Evolutionary conservation across 2,888 invertebrate genomes (phyloP).

Genomic region (Leptura quadrifasciata): DNA sequence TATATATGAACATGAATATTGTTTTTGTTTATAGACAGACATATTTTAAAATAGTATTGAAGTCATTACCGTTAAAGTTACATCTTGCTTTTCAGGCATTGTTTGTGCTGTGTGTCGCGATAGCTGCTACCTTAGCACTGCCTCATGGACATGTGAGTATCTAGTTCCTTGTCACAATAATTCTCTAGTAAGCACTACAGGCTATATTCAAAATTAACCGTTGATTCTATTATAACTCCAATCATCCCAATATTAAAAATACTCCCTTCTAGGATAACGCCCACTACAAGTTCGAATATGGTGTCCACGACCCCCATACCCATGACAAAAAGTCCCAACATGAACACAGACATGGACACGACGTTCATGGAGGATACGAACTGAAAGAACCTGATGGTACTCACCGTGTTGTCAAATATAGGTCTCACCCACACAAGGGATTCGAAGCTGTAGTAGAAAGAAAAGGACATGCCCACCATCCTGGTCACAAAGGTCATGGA

Average conservation of each 20-base stretch:
- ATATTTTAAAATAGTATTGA: background rate
- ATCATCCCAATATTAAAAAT: too few relatives aligned
- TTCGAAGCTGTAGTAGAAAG: slow-evolving; percentile 64
- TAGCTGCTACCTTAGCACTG: slow-evolving; percentile 1
- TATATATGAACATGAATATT: too few relatives aligned
- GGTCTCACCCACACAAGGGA: slow-evolving; percentile 59
- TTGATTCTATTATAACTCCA: too few relatives aligned
- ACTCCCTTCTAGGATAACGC: slow-evolving; percentile 54
- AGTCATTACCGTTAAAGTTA: background rate
- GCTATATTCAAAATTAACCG: too few relatives aligned
- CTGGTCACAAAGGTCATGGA: slow-evolving; percentile 58
- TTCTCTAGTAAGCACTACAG: too few relatives aligned
- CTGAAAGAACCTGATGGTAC: slow-evolving; percentile 70
- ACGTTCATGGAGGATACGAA: slow-evolving; percentile 69
- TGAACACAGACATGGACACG: slow-evolving; percentile 69
- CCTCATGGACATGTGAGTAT: slow-evolving; percentile 21
- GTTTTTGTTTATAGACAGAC: too few relatives aligned
- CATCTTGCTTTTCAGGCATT: slow-evolving; percentile 13
- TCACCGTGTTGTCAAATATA: slow-evolving; percentile 69
- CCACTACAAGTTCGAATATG: slow-evolving; percentile 69
- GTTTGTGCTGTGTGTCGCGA: background rate
- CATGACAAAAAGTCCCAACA: slow-evolving; percentile 69
- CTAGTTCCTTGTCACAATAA: background rate
- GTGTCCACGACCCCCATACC: slow-evolving; percentile 70
- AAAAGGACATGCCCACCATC: slow-evolving; percentile 62